Conservation (phyloP, 2,888 invertebrate genomes). For the Bhutanitis thaidina region DNA sequence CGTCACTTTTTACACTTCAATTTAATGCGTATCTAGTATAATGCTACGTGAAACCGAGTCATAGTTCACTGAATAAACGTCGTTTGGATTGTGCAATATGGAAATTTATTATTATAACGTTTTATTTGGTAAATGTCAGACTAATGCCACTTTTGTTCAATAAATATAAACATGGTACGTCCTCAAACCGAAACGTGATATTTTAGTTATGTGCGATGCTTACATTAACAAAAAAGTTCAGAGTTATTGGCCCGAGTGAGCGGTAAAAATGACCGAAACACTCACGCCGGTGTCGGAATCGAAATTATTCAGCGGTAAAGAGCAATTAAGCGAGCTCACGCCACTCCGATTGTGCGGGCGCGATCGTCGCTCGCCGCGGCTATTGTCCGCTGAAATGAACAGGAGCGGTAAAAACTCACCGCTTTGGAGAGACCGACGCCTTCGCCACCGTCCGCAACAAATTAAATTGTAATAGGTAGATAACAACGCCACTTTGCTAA, state of each 20-base stretch:
- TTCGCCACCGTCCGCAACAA: conserved; percentile 22
- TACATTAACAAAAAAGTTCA: conserved; percentile 5
- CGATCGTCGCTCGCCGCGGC: conserved; percentile 48
- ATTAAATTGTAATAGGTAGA: conserved; percentile 15
- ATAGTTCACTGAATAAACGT: too few relatives aligned
- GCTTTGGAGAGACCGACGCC: conserved; percentile 32
- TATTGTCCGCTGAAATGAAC: conserved; percentile 66
- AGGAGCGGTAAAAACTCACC: conserved; percentile 51
- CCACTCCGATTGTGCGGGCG: conserved; percentile 55
- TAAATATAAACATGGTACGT: not conserved
- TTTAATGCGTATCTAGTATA: conserved; percentile 2
- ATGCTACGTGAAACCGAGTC: not conserved
- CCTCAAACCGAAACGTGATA: not conserved
- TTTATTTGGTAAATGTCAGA: too few relatives aligned
- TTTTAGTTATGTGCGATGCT: not conserved
- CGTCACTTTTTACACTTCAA: conserved; percentile 9
- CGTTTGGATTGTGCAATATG: too few relatives aligned
- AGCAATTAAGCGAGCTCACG: conserved; percentile 63
- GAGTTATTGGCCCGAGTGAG: conserved; percentile 10
- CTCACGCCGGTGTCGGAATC: conserved; percentile 33
- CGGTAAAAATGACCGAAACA: conserved; percentile 17
- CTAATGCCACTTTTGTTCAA: too few relatives aligned
- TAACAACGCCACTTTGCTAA: too few relatives aligned
- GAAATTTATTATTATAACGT: too few relatives aligned
- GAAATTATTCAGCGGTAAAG: conserved; percentile 54